These are phyloP conservation scores for Morus bassanus DNA, from an alignment of 2,797 vertebrate species.

Conservation along the genomic window DNA sequence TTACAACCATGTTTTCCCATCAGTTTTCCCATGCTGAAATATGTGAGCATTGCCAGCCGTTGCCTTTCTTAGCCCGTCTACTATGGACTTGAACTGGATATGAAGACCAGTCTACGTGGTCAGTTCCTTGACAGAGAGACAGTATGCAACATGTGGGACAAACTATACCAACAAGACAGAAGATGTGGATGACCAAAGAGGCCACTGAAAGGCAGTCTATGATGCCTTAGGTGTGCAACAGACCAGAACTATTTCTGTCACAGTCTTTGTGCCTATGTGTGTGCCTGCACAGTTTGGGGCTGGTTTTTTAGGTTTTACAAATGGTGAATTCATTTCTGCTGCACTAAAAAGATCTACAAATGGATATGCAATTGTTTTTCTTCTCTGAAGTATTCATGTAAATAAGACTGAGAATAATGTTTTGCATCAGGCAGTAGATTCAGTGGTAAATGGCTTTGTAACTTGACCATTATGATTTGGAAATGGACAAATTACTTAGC, in stretches of 20 bases:
- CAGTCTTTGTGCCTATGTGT: not conserved
- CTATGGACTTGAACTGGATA: not conserved
- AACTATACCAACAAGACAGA: not conserved
- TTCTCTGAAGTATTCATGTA: not conserved
- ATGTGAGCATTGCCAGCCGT: rapidly evolving
- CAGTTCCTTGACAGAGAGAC: not conserved
- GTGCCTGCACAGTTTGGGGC: not conserved
- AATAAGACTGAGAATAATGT: not conserved
- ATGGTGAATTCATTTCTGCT: not conserved
- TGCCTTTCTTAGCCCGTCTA: not conserved
- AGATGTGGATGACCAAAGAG: not conserved
- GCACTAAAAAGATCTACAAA: not conserved
- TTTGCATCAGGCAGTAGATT: not conserved
- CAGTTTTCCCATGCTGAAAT: not conserved
- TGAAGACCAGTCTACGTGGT: not conserved
- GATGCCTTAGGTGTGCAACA: not conserved
- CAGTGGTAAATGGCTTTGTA: not conserved
- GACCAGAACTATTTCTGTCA: not conserved
- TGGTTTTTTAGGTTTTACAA: not conserved
- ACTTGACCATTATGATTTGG: not conserved
- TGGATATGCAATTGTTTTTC: not conserved
- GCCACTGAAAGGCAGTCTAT: not conserved
- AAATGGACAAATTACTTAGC: not conserved
- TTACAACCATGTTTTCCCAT: not conserved
- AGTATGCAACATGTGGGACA: not conserved